These are phyloP conservation scores for Cladopsammia gracilis DNA, from an alignment of 64 coral and sea anemone genomes.

Conservation along the genomic window DNA sequence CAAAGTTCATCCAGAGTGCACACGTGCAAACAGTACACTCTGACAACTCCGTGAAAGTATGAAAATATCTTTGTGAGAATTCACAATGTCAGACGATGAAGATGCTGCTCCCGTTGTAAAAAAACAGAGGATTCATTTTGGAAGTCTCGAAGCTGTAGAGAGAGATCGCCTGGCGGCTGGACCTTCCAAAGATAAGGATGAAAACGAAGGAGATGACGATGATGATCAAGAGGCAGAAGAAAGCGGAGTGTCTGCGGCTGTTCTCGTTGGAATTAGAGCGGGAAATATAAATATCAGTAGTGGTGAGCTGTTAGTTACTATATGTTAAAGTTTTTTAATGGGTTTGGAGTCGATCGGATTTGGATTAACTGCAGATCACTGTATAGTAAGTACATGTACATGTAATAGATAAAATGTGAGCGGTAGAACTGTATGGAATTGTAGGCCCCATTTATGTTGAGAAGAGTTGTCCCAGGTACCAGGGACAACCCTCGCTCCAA, in stretches of 20 bases:
- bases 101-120: slow-evolving; percentile 80
- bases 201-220: background rate
- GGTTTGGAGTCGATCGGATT: too few relatives aligned
- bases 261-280: slow-evolving; percentile 89
- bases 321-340: background rate
- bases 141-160: slow-evolving; percentile 94
- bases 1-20: background rate
- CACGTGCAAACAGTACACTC: background rate
- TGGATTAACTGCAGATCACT: background rate
- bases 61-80: slow-evolving; percentile 3
- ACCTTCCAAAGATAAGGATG: slow-evolving; percentile 50
- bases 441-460: too few relatives aligned
- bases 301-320: slow-evolving; percentile 56
- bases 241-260: slow-evolving; percentile 52
- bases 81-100: slow-evolving; percentile 92
- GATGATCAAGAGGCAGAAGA: slow-evolving; percentile 58
- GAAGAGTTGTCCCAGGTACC: too few relatives aligned
- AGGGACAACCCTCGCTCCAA: too few relatives aligned
- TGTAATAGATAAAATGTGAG: too few relatives aligned
- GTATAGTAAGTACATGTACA: too few relatives aligned
- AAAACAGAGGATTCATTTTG: slow-evolving; percentile 94
- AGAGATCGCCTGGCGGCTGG: slow-evolving; percentile 80
- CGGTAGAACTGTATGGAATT: too few relatives aligned
- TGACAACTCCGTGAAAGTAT: background rate
- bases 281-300: slow-evolving; percentile 98